phyloP scores from a whole-genome alignment of 2,113 vertebrate species.

The Perognathus longimembris region DNA sequence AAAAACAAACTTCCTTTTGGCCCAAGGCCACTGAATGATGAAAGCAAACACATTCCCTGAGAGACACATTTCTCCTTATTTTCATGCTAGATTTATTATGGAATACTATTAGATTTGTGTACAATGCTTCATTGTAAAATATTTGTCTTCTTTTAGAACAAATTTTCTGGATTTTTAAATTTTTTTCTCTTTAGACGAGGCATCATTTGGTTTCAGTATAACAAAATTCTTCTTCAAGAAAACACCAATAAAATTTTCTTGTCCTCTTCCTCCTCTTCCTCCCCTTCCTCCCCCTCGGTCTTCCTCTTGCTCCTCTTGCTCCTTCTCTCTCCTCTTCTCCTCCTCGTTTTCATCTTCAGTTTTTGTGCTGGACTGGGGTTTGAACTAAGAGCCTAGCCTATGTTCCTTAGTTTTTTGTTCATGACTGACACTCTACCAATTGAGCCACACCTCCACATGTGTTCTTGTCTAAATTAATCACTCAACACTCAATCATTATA shows the following conservation, averaged over 20 bases:
- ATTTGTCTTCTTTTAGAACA: slow-evolving; percentile 48
- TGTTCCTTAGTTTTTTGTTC: too few relatives aligned
- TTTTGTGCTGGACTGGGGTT: background rate
- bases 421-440: too few relatives aligned
- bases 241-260: slow-evolving; percentile 19
- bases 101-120: slow-evolving; percentile 39
- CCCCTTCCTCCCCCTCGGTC: too few relatives aligned
- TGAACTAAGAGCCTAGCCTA: background rate
- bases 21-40: background rate
- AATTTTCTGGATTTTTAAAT: slow-evolving; percentile 64
- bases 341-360: too few relatives aligned
- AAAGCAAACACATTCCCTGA: background rate
- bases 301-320: background rate
- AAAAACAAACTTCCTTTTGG: background rate
- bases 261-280: too few relatives aligned
- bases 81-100: background rate
- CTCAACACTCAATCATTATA: too few relatives aligned
- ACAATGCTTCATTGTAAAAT: slow-evolving; percentile 57
- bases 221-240: slow-evolving; percentile 43
- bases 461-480: too few relatives aligned
- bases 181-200: slow-evolving; percentile 70
- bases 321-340: too few relatives aligned
- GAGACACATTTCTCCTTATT: background rate
- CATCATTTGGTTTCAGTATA: slow-evolving; percentile 60
- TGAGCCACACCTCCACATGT: too few relatives aligned